Conservation (phyloP, 2,888 invertebrate species). For the Lycophotia porphyrea region DNA sequence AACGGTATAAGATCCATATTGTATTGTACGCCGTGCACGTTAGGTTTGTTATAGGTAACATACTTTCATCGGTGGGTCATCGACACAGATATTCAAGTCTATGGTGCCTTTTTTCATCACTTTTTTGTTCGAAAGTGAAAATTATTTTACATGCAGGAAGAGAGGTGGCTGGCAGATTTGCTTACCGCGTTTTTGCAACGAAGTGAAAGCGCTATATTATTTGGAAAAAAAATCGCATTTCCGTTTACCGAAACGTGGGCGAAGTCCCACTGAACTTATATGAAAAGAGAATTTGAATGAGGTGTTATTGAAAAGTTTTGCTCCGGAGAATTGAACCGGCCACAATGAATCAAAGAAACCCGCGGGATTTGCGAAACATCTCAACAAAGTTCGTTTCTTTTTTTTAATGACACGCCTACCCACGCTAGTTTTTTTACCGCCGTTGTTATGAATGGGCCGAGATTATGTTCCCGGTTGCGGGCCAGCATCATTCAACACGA, state of each 20-base stretch:
- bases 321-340: constrained; percentile 1
- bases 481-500: constrained; percentile 50
- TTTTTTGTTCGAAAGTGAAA: constrained; percentile 81
- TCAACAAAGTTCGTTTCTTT: constrained; percentile 12
- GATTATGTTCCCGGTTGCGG: constrained; percentile 49
- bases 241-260: constrained; percentile 33
- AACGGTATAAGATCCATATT: constrained; percentile 71
- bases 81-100: constrained; percentile 75
- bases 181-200: constrained; percentile 56
- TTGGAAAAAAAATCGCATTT: constrained; percentile 57
- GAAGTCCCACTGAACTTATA: constrained; percentile 34
- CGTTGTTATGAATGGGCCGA: constrained; percentile 63
- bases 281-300: constrained; percentile 47
- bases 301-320: constrained; percentile 21
- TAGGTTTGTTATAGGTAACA: constrained; percentile 65
- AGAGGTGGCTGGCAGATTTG: constrained; percentile 56
- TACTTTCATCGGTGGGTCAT: constrained; percentile 79
- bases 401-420: constrained; percentile 60
- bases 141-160: constrained; percentile 67
- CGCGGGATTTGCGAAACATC: constrained; percentile 18
- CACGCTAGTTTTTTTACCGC: constrained; percentile 56
- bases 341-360: constrained; percentile 14
- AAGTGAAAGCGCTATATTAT: constrained; percentile 68
- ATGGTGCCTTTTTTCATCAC: constrained; percentile 69
- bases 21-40: constrained; percentile 50